A percentile compares a stretch with the other conserved stretches of the same genome.
These are phyloP conservation scores for Xenentodon cancila DNA, from an alignment of 2,797 vertebrate species.

Conservation along the genomic window DNA sequence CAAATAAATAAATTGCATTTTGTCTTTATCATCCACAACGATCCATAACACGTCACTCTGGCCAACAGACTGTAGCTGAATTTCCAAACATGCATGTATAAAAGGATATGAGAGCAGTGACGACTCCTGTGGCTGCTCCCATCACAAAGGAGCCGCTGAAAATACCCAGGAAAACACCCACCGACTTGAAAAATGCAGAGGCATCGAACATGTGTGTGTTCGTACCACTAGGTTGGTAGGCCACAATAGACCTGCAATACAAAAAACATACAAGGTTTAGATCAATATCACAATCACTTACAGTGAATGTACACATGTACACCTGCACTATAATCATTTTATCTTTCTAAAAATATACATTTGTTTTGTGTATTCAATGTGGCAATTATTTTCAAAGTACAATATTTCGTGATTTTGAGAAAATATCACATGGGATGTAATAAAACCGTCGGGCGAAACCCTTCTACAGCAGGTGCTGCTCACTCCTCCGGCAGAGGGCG, in stretches of 20 bases:
- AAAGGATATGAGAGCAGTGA: slow-evolving; percentile 99
- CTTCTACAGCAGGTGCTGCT: too few species aligned
- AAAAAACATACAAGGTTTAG: background rate
- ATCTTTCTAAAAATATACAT: background rate
- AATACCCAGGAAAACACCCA: slow-evolving; percentile 96
- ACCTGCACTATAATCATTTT: background rate
- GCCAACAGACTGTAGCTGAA: background rate
- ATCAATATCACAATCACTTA: background rate
- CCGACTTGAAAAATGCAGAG: slow-evolving; percentile 96
- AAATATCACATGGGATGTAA: too few species aligned
- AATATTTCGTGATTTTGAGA: too few species aligned
- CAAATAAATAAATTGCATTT: background rate
- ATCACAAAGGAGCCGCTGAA: slow-evolving; percentile 98
- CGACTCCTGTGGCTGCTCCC: slow-evolving; percentile 94
- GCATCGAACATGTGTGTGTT: slow-evolving; percentile 96
- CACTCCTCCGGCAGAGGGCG: slow-evolving; percentile 68
- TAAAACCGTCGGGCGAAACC: too few species aligned
- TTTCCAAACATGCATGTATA: background rate
- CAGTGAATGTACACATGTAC: too few species aligned
- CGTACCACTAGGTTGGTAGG: slow-evolving; percentile 93
- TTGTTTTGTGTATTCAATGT: too few species aligned
- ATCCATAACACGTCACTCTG: background rate
- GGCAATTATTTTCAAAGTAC: too few species aligned
- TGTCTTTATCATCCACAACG: background rate
- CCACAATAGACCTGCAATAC: slow-evolving; percentile 90